phyloP scores from a whole-genome alignment of 2,113 vertebrate genomes.

The Eidolon helvum region DNA sequence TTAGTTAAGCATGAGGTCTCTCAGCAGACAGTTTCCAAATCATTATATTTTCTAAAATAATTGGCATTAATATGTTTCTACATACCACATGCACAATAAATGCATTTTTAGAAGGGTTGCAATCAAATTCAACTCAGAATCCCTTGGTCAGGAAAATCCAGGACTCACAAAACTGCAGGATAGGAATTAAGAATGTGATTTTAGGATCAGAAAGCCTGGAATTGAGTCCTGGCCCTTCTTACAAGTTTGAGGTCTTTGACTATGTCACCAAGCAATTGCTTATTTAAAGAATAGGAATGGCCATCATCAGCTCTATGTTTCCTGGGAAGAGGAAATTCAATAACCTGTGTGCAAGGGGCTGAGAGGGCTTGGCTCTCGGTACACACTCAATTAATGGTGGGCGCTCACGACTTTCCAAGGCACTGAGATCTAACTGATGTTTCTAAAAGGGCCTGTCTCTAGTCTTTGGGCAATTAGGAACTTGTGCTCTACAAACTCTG shows the following conservation, averaged over 20 bases:
- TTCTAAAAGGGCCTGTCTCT: neutral
- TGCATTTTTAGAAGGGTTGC: neutral
- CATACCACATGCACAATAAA: neutral
- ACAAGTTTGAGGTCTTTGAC: neutral
- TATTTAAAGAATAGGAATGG: neutral
- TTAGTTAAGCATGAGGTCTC: neutral
- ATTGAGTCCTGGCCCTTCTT: neutral
- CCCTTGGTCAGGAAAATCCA: neutral
- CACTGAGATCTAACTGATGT: neutral
- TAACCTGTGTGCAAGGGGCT: fast-evolving
- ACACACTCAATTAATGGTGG: neutral
- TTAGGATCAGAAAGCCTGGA: neutral
- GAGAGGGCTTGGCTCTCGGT: neutral
- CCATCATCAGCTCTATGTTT: neutral
- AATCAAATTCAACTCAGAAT: neutral
- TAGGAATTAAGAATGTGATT: neutral
- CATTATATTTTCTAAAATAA: neutral
- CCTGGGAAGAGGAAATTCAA: neutral
- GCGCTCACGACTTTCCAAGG: neutral
- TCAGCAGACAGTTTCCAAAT: neutral
- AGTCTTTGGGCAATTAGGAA: neutral
- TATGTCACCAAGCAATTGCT: neutral
- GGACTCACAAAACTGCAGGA: neutral
- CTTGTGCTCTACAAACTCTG: neutral
- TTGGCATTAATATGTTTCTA: neutral